Conservation (phyloP, 2,797 vertebrate species). For the Cirrhinus molitorella region DNA sequence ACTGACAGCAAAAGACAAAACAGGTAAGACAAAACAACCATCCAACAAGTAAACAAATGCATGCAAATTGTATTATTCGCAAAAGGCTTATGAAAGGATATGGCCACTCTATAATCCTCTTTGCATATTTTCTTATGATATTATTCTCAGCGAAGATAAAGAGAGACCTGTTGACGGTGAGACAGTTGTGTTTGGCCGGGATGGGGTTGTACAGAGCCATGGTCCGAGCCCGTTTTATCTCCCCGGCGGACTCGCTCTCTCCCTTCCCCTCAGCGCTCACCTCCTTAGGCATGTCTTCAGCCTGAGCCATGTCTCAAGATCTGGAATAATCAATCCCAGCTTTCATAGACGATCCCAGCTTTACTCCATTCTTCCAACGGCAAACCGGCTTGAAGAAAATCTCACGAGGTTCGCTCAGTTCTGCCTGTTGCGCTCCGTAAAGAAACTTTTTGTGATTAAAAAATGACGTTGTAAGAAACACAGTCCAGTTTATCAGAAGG, state of each 20-base stretch:
- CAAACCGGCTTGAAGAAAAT: conserved; percentile 20
- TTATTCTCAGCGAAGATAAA: conserved; percentile 99
- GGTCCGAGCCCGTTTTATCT: conserved; percentile 94
- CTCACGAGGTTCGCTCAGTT: conserved; percentile 1
- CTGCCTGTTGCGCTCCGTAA: conserved; percentile 44
- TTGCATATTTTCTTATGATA: conserved; percentile 94
- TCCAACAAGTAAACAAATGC: background rate
- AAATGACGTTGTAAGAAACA: background rate
- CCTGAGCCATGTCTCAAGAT: conserved; percentile 90
- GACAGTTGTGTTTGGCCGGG: conserved; percentile 96
- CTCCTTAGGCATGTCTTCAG: conserved; percentile 90
- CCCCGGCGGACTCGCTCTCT: conserved; percentile 82
- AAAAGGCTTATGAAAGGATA: conserved; percentile 87
- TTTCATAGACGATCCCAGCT: conserved; percentile 61
- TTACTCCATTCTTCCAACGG: conserved; percentile 66
- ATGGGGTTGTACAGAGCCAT: conserved; percentile 99
- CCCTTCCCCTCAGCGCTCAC: conserved; percentile 87
- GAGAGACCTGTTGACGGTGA: conserved; percentile 98
- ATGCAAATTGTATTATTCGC: background rate
- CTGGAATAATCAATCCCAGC: conserved; percentile 46
- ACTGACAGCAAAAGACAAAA: background rate
- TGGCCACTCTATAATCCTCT: conserved; percentile 98
- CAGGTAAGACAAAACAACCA: background rate
- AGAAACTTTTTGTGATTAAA: conserved; percentile 26
- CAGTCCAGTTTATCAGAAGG: background rate